Conservation (phyloP, 2,888 invertebrate genomes). For the Scaptomyza parva region DNA sequence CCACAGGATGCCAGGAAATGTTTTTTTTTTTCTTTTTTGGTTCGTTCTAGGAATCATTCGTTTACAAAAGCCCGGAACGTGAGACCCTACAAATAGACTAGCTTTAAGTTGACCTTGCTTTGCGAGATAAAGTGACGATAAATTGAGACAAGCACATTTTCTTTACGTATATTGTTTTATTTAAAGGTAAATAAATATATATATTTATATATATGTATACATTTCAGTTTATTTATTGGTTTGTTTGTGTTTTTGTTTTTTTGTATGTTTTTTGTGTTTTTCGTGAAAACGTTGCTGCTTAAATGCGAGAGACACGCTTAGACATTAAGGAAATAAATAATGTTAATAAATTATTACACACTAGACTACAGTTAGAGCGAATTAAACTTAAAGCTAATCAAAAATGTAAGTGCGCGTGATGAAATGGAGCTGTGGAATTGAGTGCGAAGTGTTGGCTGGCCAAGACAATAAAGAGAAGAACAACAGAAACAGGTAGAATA, state of each 20-base stretch:
- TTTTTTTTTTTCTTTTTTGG: neutral
- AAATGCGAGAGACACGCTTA: conserved; percentile 61
- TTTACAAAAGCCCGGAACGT: conserved; percentile 11
- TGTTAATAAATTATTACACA: conserved; percentile 72
- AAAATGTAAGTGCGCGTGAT: conserved; percentile 40
- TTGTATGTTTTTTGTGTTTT: conserved; percentile 67
- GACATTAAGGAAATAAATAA: conserved; percentile 72
- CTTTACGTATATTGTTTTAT: conserved; percentile 38
- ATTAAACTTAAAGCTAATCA: conserved; percentile 59
- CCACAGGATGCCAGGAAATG: conserved; percentile 15
- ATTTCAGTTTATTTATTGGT: conserved; percentile 54
- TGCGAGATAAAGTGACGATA: conserved; percentile 19
- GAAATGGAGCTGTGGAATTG: conserved; percentile 47
- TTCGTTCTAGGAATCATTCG: conserved; percentile 7
- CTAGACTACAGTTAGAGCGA: conserved; percentile 68
- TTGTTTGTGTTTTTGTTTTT: conserved; percentile 45
- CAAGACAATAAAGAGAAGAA: conserved; percentile 13
- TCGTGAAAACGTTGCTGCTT: conserved; percentile 78
- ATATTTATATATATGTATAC: conserved; percentile 24
- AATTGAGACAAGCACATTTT: conserved; percentile 14
- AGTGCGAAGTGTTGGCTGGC: conserved; percentile 36
- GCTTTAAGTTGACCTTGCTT: conserved; percentile 39
- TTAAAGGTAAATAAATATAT: conserved; percentile 20
- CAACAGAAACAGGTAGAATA: conserved; percentile 27
- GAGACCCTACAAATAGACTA: neutral